Conservation (phyloP, 2,797 vertebrate species). For the Phylloscopus collybita region DNA sequence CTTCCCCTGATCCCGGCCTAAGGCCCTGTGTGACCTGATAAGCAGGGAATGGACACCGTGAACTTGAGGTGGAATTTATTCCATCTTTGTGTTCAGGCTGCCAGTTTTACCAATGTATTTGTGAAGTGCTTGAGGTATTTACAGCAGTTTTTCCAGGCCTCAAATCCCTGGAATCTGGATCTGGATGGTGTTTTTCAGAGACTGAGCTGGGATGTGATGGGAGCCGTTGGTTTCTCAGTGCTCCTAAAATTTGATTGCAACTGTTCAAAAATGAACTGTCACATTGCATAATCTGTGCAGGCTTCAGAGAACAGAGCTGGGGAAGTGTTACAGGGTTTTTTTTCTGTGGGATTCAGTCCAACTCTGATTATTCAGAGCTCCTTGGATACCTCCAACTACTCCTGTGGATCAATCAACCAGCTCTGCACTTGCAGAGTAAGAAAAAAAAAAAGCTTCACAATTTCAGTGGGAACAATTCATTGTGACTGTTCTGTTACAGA, state of each 20-base stretch:
- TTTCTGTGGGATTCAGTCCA: not conserved
- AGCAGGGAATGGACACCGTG: not conserved
- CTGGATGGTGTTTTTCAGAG: rapidly evolving
- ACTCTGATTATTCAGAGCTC: not conserved
- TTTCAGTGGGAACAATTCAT: not conserved
- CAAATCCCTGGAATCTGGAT: not conserved
- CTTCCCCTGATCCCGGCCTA: not conserved
- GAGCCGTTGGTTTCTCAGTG: not conserved
- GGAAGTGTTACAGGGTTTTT: not conserved
- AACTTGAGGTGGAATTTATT: not conserved
- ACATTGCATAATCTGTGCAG: not conserved
- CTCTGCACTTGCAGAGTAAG: not conserved
- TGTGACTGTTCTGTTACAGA: not conserved
- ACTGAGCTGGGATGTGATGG: not conserved
- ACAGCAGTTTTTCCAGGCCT: not conserved
- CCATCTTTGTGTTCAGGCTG: not conserved
- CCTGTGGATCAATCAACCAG: not conserved
- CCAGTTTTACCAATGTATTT: rapidly evolving
- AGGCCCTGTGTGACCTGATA: not conserved
- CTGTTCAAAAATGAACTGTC: not conserved
- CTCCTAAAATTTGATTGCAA: not conserved
- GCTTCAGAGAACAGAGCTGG: not conserved
- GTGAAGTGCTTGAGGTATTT: not conserved
- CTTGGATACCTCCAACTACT: not conserved
- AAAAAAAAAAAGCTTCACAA: not conserved